These are phyloP conservation scores for Lepidostoma basale DNA, from an alignment of 1,140 invertebrate species.

Conservation along the genomic window DNA sequence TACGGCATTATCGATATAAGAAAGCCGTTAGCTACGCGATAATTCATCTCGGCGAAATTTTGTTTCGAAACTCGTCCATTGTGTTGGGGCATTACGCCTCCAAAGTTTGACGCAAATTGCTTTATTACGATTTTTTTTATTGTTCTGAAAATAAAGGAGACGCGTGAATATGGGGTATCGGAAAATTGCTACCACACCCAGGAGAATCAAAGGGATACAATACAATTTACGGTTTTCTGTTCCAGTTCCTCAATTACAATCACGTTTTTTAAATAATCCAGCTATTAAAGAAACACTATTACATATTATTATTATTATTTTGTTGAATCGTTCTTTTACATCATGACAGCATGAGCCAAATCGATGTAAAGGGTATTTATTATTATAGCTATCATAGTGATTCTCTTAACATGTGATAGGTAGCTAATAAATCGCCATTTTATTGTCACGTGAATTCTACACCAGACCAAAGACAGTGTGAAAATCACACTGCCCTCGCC, in stretches of 20 bases:
- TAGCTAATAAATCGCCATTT: too few species aligned
- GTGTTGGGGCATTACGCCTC: slow-evolving; percentile 21
- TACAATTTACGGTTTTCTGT: background rate
- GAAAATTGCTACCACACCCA: slow-evolving; percentile 22
- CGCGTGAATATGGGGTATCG: slow-evolving; percentile 23
- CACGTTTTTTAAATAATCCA: background rate
- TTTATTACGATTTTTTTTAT: slow-evolving; percentile 46
- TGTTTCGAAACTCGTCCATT: slow-evolving; percentile 28
- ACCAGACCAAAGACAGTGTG: too few species aligned
- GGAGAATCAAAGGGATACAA: background rate
- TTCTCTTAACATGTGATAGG: background rate
- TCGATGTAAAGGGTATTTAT: too few species aligned
- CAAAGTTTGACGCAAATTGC: slow-evolving; percentile 36
- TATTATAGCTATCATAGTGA: background rate
- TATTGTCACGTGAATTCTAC: too few species aligned
- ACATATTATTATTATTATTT: background rate
- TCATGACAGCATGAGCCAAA: too few species aligned
- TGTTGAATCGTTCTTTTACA: too few species aligned
- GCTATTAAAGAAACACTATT: background rate
- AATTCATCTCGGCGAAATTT: slow-evolving; percentile 26
- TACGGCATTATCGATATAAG: slow-evolving; percentile 23
- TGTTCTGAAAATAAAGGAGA: slow-evolving; percentile 39
- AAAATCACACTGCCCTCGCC: too few species aligned
- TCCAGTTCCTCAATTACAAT: background rate
- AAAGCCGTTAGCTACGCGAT: slow-evolving; percentile 29